Evolutionary conservation across 2,113 vertebrate genomes (phyloP), one percentile per base, ranked within the genome.

Genomic region (Salvelinus fontinalis): DNA sequence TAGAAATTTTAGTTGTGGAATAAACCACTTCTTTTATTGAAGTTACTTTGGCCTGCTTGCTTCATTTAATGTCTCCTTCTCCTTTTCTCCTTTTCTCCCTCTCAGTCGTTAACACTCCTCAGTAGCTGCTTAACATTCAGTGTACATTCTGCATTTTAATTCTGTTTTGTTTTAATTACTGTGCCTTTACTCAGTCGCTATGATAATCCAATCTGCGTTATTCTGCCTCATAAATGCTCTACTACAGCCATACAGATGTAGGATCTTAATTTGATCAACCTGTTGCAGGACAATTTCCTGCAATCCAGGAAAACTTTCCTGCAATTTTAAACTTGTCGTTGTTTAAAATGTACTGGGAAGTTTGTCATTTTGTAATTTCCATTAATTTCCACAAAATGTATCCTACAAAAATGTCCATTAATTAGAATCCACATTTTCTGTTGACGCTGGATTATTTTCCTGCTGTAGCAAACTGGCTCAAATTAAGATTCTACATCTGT

Each of bases 1-100:
- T 85, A 82, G 79, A 87, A 79, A 89, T 89, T 87, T 78, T 72
- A 83, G 79, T 86, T 87, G 87, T 91, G 87, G 88, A 92, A 92
- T 92, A 89, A 91, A 87, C 83, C 82, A 87, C 84, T 83, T 83
- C 85, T 87, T 77, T 84, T 49, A 75, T 79, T 75, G 79, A 88
- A 80, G 68, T 72, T 54, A 87, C 79, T 86, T 81, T 75, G 79
- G 69, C 84, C 87, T 87, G 83, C 84, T 87, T 91, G 83, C 86
- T 92, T 92, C 71, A 70, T 84, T 90, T 85, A 81, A 66, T 87
- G 54, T 87, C 82, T 88, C 65, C 81, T 71, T 86, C 74, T 73
- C n/a, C n/a, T n/a, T n/a, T 78, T 67, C 72, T 79, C 60, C 71
- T 85, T 86, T 76, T 66, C 9, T 51, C 76, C 79, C 75, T 79